Evolutionary conservation across 1,140 invertebrate species (phyloP), one percentile per base, ranked within the genome.

Genomic region (Acyrthosiphon pisum): DNA sequence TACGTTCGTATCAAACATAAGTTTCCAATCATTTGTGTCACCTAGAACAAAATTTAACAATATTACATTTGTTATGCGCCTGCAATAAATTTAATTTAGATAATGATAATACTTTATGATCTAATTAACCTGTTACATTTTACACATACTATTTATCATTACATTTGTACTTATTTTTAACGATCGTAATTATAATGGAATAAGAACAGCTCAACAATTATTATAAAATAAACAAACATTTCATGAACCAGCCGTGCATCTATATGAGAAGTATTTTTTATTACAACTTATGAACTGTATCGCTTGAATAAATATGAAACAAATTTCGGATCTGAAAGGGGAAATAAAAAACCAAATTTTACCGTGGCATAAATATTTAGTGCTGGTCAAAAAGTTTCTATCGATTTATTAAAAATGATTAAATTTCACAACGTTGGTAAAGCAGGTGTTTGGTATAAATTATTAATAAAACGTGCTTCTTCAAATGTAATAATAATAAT

Each of bases 1-100:
- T 11, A 84, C 44, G n/a, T 84, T 92, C 7, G 76, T 92, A 9
- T 92, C 91, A 92, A 35, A 92, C 91, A 92, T 92, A 41, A 23
- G n/a, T 84, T 92, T 92, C 91, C 76, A 84, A 53, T 92, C 76
- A 8, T 35, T 26, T 37, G 76, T 84, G 1, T 81, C 83, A 6
- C 91, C 46, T 84, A 18, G 35, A 68, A 46, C 9, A 50, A 88
- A 14, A 60, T 26, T 30, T 60, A 2, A 50, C 18, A 26, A 60
- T 60, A 60, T 60, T 53, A 60, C 2, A 60, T 60, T 60, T 60
- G 23, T 60, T 50, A 50, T 18, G 1, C 6, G 14, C 8, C 23
- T 26, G 22, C 6, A 26, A 60, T 26, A 26, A 30, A 60, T 26
- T 26, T 60, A 60, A 23, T 30, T 2, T 60, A 2, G 2, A 60